A percentile compares a stretch with the other conserved stretches of the same genome.
These are phyloP conservation scores for Apteryx mantelli DNA, from an alignment of 2,113 vertebrate species.

Conservation along the genomic window DNA sequence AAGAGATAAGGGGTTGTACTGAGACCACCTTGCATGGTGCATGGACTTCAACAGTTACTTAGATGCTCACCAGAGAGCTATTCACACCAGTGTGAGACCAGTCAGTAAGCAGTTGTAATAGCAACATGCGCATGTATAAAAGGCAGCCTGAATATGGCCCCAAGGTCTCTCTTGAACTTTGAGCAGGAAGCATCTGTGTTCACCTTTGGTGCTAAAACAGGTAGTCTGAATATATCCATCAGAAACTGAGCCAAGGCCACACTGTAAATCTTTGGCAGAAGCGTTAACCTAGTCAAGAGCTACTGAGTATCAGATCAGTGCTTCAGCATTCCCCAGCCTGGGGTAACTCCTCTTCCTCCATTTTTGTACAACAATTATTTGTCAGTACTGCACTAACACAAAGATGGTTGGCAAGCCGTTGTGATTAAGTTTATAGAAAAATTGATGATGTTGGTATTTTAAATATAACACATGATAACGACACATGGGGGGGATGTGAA, in stretches of 20 bases:
- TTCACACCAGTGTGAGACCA: background rate
- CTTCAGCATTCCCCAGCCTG: background rate
- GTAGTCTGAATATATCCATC: background rate
- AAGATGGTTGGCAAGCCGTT: background rate
- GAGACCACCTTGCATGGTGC: background rate
- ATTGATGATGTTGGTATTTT: background rate
- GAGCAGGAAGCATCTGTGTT: background rate
- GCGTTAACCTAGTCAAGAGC: background rate
- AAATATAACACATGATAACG: background rate
- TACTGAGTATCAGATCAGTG: background rate
- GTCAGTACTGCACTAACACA: background rate
- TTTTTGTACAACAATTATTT: background rate
- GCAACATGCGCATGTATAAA: fast-evolving
- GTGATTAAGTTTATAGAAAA: background rate
- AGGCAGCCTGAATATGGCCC: background rate
- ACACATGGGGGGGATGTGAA: background rate
- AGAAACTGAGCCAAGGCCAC: background rate
- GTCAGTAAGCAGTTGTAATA: background rate
- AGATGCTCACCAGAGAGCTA: background rate
- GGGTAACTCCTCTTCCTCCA: background rate
- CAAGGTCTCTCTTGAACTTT: background rate
- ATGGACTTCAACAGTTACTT: background rate
- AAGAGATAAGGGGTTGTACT: background rate
- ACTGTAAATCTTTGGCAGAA: background rate
- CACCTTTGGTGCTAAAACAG: background rate